phyloP scores from a whole-genome alignment of 2,888 invertebrate genomes.

The Polia nebulosa region DNA sequence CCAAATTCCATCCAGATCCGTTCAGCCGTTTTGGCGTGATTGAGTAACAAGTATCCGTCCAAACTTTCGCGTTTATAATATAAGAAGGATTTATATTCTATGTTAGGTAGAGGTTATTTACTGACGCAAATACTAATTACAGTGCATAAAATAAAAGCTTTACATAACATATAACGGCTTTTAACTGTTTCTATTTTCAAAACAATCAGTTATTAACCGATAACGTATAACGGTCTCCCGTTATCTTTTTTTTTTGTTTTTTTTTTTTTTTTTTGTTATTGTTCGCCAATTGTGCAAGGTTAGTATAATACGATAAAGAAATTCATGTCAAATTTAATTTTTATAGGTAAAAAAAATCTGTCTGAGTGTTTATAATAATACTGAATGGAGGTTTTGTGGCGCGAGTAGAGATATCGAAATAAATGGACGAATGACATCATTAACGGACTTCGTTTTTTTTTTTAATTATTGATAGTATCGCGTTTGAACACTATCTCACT shows the following conservation, averaged over 20 bases:
- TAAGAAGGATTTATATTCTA: too few relatives aligned
- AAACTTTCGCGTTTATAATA: too few relatives aligned
- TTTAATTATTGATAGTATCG: background rate
- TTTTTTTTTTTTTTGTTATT: constrained; percentile 40
- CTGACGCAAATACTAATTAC: background rate
- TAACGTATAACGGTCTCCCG: constrained; percentile 39
- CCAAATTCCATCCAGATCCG: too few relatives aligned
- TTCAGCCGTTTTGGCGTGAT: too few relatives aligned
- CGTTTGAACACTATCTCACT: too few relatives aligned
- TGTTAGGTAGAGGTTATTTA: background rate
- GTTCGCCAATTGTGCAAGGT: constrained; percentile 53
- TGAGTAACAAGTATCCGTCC: too few relatives aligned
- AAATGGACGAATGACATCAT: constrained; percentile 46
- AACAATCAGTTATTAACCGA: background rate
- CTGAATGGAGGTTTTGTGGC: constrained; percentile 2
- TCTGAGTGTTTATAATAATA: constrained; percentile 29
- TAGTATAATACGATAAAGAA: constrained; percentile 30
- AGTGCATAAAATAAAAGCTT: background rate
- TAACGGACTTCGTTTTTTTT: constrained; percentile 15
- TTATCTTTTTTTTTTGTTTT: constrained; percentile 41
- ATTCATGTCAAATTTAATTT: background rate
- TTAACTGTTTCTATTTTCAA: constrained; percentile 17
- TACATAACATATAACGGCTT: background rate
- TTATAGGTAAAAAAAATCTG: constrained; percentile 5
- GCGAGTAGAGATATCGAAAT: constrained; percentile 2